phyloP scores from a whole-genome alignment of 2,888 invertebrate genomes.

The Phymatocera aterrima region DNA sequence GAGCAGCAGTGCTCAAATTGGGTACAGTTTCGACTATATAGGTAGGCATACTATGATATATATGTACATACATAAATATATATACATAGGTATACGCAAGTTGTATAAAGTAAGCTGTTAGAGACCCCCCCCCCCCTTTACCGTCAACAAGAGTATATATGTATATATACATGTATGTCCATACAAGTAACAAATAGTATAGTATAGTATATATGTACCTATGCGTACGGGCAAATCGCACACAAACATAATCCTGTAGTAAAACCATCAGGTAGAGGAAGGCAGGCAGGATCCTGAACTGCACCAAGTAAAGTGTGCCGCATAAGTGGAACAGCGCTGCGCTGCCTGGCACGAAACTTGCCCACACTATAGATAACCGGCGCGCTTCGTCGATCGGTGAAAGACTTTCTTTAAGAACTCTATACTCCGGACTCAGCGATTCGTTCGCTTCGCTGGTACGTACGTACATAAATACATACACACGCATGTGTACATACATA shows the following conservation, averaged over 20 bases:
- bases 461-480: no score
- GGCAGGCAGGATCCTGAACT: constrained; percentile 67
- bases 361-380: constrained; percentile 69
- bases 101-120: constrained; percentile 36
- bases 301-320: constrained; percentile 72
- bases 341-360: constrained; percentile 70
- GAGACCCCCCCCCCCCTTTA: background rate
- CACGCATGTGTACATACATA: background rate
- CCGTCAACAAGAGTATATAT: background rate
- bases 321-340: constrained; percentile 74
- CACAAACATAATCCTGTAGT: constrained; percentile 15
- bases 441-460: constrained; percentile 25
- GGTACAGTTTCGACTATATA: constrained; percentile 7
- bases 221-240: background rate
- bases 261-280: no score
- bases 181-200: background rate
- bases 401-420: constrained; percentile 72
- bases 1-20: constrained; percentile 26
- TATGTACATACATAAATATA: no score
- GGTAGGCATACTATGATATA: background rate
- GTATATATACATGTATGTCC: background rate
- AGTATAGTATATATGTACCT: no score
- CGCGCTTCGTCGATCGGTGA: constrained; percentile 68
- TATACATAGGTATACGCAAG: no score
- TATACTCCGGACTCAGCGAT: constrained; percentile 45